phyloP scores from a whole-genome alignment of 2,888 invertebrate species.

The Noctua fimbriata region DNA sequence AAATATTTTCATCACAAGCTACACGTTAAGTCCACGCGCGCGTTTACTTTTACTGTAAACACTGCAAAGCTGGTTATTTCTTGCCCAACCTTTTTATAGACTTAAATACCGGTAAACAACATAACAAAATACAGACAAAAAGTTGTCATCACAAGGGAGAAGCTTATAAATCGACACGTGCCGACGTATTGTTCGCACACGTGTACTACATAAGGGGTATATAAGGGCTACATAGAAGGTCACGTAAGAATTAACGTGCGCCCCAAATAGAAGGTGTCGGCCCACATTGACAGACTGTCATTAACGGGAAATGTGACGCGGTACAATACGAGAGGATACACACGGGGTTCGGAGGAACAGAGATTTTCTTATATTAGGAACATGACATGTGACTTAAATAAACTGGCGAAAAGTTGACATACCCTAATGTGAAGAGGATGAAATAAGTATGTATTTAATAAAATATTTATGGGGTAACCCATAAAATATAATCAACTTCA shows the following conservation, averaged over 20 bases:
- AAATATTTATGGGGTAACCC: not conserved
- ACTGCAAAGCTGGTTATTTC: not conserved
- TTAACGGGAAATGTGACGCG: constrained; percentile 30
- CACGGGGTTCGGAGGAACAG: not conserved
- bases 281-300: constrained; percentile 38
- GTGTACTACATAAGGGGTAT: constrained; percentile 1
- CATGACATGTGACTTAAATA: not conserved
- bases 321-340: constrained; percentile 3
- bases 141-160: not conserved
- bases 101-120: not conserved
- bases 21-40: not conserved
- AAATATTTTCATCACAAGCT: not conserved
- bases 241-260: constrained; percentile 44
- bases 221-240: not conserved
- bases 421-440: not conserved
- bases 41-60: not conserved
- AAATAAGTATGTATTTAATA: not conserved
- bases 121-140: not conserved
- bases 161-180: constrained; percentile 13
- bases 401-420: not conserved
- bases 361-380: not conserved
- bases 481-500: not conserved
- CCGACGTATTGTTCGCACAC: not conserved
- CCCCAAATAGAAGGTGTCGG: constrained; percentile 45
- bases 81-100: not conserved